These are phyloP conservation scores for Galeruca laticollis DNA, from an alignment of 2,888 invertebrate genomes.

Conservation along the genomic window DNA sequence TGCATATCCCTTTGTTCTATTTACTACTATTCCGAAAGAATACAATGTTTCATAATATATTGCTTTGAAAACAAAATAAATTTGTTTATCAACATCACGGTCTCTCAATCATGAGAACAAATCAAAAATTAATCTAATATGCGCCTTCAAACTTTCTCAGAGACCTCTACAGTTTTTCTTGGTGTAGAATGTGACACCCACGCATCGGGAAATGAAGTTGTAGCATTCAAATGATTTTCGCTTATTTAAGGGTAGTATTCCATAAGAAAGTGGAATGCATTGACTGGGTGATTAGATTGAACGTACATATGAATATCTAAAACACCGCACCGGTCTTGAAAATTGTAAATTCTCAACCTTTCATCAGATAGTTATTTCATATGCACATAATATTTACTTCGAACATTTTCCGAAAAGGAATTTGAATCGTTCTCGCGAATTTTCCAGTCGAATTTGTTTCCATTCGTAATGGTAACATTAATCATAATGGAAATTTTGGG, in stretches of 20 bases:
- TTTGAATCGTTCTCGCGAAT: slow-evolving; percentile 39
- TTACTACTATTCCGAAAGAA: too few species aligned
- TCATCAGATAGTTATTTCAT: slow-evolving; percentile 54
- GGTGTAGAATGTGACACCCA: neutral
- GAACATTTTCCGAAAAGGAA: slow-evolving; percentile 50
- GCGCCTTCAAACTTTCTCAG: neutral
- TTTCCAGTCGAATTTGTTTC: slow-evolving; percentile 23
- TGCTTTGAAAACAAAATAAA: too few species aligned
- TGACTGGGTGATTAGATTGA: slow-evolving; percentile 46
- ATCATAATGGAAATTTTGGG: slow-evolving; percentile 21
- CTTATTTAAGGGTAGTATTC: slow-evolving; percentile 34
- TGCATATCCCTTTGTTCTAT: too few species aligned
- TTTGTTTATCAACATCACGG: too few species aligned
- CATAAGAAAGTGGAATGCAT: slow-evolving; percentile 42
- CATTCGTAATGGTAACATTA: slow-evolving; percentile 17
- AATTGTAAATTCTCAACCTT: slow-evolving; percentile 53
- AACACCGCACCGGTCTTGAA: slow-evolving; percentile 46
- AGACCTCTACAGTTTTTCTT: neutral
- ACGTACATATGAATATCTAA: slow-evolving; percentile 46
- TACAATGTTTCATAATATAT: too few species aligned
- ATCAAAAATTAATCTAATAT: too few species aligned
- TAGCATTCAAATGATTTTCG: slow-evolving; percentile 39
- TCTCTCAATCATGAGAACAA: too few species aligned
- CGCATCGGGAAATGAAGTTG: slow-evolving; percentile 37
- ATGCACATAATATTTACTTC: slow-evolving; percentile 55